phyloP scores from a whole-genome alignment of 2,113 vertebrate genomes.

The Anhinga rufa region DNA sequence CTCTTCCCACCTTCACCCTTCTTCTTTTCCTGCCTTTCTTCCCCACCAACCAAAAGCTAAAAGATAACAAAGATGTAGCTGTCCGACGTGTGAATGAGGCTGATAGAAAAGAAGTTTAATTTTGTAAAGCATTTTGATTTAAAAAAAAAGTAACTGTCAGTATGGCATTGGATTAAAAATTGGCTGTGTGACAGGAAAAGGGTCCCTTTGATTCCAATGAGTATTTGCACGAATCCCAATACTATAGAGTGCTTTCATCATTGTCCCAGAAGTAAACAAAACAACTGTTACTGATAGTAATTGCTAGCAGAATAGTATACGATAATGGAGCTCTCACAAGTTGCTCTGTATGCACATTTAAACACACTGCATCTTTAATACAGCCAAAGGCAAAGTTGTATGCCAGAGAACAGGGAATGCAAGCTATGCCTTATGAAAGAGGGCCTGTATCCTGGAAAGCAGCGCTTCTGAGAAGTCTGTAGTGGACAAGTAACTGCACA shows the following conservation, averaged over 20 bases:
- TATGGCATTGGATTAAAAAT: neutral
- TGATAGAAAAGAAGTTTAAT: neutral
- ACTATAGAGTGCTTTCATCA: neutral
- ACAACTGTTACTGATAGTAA: neutral
- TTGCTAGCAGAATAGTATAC: neutral
- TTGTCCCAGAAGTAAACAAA: neutral
- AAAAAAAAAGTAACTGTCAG: neutral
- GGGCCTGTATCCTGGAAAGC: conserved; percentile 31
- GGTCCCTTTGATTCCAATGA: neutral
- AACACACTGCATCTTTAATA: neutral
- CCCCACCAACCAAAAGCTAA: neutral
- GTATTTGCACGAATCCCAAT: neutral
- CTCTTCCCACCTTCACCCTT: neutral
- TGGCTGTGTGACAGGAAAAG: neutral
- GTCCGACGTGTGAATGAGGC: fast-evolving
- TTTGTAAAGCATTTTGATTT: neutral
- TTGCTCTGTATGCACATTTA: neutral
- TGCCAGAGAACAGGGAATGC: neutral
- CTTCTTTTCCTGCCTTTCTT: neutral
- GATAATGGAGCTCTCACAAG: neutral
- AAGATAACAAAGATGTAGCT: neutral
- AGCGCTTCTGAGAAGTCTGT: neutral
- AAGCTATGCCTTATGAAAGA: conserved; percentile 25
- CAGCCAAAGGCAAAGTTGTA: neutral
- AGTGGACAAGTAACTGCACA: neutral